Evolutionary conservation across 2,113 vertebrate genomes (phyloP), one percentile per base, ranked within the genome.

Genomic region (Mustelus asterias): DNA sequence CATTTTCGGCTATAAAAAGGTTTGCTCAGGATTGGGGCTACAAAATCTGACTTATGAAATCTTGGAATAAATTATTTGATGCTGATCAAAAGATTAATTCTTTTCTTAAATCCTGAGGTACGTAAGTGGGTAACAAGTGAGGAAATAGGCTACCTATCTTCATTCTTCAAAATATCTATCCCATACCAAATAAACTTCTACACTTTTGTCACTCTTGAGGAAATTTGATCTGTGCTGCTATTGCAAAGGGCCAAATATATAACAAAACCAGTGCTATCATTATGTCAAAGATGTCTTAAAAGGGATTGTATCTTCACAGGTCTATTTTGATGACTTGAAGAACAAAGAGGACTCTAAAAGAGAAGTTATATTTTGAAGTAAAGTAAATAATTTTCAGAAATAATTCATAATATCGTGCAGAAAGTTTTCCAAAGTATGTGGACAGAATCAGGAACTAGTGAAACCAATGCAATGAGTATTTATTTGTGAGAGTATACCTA

Each of bases 381-480:
- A 4, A 7, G 22, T 24, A 24, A 88, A 26, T 54, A 54, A 20
- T 44, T 88, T 54, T 54, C 41, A 22, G 14, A 80, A 80, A 13
- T 80, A n/a, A 3, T 80, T 37, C n/a, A n/a, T n/a, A 41, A 83
- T 14, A 83, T 41, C 37, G 41, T 83, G 33, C n/a, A 83, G 96
- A 65, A 96, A 1, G 0, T 0, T 20, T 24, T 90, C 0, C 4
- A 54, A 96, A 95, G 60, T 37, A 10, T 69, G 1, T 24, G 8
- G 63, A 22, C 70, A 93, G 1, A 7, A 18, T 29, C 65, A 3
- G 0, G 69, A 88, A 96, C 96, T 33, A 96, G 96, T 96, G 88
- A 2, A 96, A 97, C 96, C 85, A 97, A 97, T 97, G 78, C 96
- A 96, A 97, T 96, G 29, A 90, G 76, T 96, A 96, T 16, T 97